phyloP scores from a whole-genome alignment of 1,140 invertebrate species.

The Lepidotrigona ventralis region DNA sequence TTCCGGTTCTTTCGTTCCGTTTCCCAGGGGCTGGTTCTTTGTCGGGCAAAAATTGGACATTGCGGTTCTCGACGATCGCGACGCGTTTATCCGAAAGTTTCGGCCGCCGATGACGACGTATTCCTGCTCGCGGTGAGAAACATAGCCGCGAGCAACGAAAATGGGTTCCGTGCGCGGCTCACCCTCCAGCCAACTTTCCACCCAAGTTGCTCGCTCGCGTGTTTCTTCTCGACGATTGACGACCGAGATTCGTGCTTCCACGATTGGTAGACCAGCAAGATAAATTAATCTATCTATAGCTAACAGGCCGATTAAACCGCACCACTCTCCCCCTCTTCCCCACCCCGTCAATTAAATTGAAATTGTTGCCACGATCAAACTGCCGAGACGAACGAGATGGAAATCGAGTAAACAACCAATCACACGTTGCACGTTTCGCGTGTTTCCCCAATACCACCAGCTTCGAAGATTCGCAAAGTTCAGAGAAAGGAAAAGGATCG shows the following conservation, averaged over 20 bases:
- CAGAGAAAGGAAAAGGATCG: no score
- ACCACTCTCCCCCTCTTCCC: no score
- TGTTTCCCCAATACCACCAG: no score
- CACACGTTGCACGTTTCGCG: neutral
- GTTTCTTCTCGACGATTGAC: neutral
- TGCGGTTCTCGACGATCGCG: neutral
- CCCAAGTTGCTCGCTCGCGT: neutral
- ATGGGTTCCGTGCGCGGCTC: neutral
- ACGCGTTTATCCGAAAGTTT: neutral
- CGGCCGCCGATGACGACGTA: neutral
- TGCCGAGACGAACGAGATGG: no score
- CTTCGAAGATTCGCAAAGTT: no score
- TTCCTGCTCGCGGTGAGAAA: constrained; percentile 1
- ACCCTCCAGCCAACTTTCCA: neutral
- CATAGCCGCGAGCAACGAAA: neutral
- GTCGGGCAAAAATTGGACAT: neutral
- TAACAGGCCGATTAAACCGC: neutral
- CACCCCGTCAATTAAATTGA: neutral
- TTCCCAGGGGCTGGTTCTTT: neutral
- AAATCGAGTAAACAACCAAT: no score
- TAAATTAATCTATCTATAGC: neutral
- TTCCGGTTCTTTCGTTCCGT: neutral
- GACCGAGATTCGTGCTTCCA: neutral
- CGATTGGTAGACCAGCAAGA: neutral
- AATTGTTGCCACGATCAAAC: neutral